Conservation (phyloP, 2,888 invertebrate species). For the Parelbella ahira region DNA sequence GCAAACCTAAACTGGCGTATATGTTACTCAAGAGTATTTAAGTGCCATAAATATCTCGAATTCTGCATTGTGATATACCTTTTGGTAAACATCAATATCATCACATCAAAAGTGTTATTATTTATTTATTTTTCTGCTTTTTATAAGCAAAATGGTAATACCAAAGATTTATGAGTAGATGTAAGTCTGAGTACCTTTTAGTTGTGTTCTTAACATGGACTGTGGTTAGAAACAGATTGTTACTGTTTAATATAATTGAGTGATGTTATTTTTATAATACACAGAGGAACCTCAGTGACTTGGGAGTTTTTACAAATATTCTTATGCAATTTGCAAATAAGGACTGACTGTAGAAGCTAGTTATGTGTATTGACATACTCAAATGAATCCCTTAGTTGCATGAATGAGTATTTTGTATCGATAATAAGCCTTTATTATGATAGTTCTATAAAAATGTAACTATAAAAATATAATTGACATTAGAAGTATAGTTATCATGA, state of each 20-base stretch:
- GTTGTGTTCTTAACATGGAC: constrained; percentile 46
- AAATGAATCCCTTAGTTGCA: constrained; percentile 47
- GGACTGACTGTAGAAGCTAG: constrained; percentile 69
- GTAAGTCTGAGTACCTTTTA: constrained; percentile 61
- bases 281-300: constrained; percentile 63
- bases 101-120: constrained; percentile 50
- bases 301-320: constrained; percentile 57
- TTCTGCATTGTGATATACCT: constrained; percentile 28
- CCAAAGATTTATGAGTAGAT: constrained; percentile 75
- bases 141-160: constrained; percentile 58
- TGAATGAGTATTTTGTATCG: constrained; percentile 36
- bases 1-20: too few relatives aligned
- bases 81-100: constrained; percentile 38
- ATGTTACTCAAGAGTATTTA: constrained; percentile 16
- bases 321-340: constrained; percentile 62
- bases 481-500: constrained; percentile 8
- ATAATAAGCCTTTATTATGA: constrained; percentile 42
- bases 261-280: constrained; percentile 69
- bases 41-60: constrained; percentile 45
- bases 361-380: constrained; percentile 47
- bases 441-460: constrained; percentile 11
- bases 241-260: constrained; percentile 60
- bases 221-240: constrained; percentile 76
- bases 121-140: constrained; percentile 48
- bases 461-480: too few relatives aligned